Conservation (phyloP, 2,888 invertebrate species). For the Tipula helvola region DNA sequence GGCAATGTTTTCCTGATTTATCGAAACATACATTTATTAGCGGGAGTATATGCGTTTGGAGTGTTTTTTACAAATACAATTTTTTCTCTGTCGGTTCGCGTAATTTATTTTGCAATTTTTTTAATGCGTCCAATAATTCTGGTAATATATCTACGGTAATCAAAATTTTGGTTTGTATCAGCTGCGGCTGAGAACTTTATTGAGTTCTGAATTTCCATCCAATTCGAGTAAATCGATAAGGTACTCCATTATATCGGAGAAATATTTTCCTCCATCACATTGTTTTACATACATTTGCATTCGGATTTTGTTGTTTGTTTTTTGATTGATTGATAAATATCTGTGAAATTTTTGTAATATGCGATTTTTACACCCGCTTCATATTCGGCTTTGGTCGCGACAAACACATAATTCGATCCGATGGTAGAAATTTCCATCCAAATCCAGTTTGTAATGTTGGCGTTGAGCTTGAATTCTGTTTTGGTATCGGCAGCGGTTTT, state of each 20-base stretch:
- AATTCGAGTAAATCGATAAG: conserved; percentile 54
- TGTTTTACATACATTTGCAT: not conserved
- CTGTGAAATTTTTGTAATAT: not conserved
- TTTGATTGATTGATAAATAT: not conserved
- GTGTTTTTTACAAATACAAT: conserved; percentile 52
- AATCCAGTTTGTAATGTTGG: not conserved
- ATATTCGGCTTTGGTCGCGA: not conserved
- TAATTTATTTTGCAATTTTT: conserved; percentile 48
- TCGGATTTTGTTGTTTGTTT: not conserved
- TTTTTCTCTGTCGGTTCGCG: conserved; percentile 47
- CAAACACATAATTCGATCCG: not conserved
- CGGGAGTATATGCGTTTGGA: conserved; percentile 55
- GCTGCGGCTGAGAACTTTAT: conserved; percentile 38
- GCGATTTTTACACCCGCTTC: not conserved
- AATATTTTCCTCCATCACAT: conserved; percentile 58
- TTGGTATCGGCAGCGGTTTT: not conserved
- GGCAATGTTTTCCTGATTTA: conserved; percentile 49
- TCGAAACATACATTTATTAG: conserved; percentile 61
- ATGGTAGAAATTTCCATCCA: not conserved
- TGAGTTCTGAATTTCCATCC: conserved; percentile 41
- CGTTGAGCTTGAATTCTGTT: not conserved
- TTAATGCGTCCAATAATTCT: conserved; percentile 47
- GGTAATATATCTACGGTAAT: conserved; percentile 44
- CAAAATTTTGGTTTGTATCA: conserved; percentile 41
- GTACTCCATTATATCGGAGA: conserved; percentile 48